These are phyloP conservation scores for Bactericera cockerelli DNA, from an alignment of 1,140 invertebrate genomes.

Conservation along the genomic window DNA sequence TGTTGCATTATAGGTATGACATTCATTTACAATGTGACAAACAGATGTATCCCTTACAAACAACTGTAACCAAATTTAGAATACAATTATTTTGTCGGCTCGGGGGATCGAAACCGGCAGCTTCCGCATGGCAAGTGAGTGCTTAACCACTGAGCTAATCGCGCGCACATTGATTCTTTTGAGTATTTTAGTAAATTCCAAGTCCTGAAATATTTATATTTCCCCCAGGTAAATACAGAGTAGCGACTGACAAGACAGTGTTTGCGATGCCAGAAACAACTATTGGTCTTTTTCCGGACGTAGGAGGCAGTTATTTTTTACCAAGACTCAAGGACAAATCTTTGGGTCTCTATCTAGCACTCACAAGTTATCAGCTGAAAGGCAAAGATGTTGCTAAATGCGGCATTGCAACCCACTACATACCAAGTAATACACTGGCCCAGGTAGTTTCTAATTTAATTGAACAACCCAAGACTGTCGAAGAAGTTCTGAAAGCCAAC, in stretches of 20 bases:
- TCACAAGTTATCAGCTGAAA: constrained; percentile 68
- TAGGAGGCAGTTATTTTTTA: constrained; percentile 84
- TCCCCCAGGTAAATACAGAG: constrained; percentile 51
- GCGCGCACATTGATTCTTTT: too few species aligned
- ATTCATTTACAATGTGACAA: too few species aligned
- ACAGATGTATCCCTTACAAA: too few species aligned
- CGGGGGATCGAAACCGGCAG: too few species aligned
- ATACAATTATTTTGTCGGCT: too few species aligned
- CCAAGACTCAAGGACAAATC: constrained; percentile 61
- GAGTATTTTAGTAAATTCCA: too few species aligned
- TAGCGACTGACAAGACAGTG: constrained; percentile 91
- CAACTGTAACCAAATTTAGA: too few species aligned
- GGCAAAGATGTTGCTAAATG: constrained; percentile 68
- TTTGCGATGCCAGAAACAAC: constrained; percentile 98
- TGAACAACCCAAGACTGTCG: constrained; percentile 12
- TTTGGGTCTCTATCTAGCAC: constrained; percentile 79
- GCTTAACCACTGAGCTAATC: too few species aligned
- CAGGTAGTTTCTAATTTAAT: constrained; percentile 32
- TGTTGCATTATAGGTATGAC: too few species aligned
- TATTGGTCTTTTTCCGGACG: constrained; percentile 92
- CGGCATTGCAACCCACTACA: constrained; percentile 88
- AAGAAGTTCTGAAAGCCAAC: constrained; percentile 18
- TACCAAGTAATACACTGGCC: constrained; percentile 47
- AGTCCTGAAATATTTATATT: too few species aligned
- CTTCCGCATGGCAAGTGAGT: too few species aligned